Conservation (phyloP, 2,113 vertebrate species). For the Callorhinus ursinus region DNA sequence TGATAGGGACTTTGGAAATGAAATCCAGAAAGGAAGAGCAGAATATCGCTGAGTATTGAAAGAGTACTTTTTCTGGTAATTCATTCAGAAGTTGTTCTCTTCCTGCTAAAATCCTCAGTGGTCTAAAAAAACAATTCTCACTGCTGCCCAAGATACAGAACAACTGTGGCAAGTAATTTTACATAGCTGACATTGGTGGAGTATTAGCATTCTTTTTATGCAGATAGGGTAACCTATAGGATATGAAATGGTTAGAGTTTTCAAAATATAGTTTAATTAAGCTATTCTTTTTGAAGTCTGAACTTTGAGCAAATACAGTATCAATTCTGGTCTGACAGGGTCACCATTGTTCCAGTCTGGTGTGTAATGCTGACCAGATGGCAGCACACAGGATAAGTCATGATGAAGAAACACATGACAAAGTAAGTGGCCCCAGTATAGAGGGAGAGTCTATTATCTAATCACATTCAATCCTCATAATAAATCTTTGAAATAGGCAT, state of each 20-base stretch:
- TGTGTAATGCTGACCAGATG: neutral
- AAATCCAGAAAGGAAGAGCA: neutral
- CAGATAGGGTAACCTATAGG: neutral
- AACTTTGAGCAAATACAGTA: neutral
- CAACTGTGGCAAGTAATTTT: neutral
- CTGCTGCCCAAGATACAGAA: neutral
- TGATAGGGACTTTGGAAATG: neutral
- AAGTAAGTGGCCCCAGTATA: neutral
- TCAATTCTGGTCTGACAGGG: neutral
- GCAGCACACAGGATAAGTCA: neutral
- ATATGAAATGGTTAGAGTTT: neutral
- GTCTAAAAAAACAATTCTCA: neutral
- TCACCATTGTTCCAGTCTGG: neutral
- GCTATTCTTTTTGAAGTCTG: neutral
- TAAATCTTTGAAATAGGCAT: neutral
- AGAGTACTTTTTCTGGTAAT: neutral
- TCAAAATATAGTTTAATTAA: neutral
- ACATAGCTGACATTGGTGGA: neutral
- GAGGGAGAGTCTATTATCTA: neutral
- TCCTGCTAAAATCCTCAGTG: neutral
- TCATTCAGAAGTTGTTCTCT: neutral
- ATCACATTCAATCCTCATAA: neutral
- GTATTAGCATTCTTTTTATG: neutral
- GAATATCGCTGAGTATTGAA: neutral
- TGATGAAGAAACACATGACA: neutral